Base-by-base conservation (phyloP, 2,888 invertebrate species). In the Laspeyria flexula region DNA sequence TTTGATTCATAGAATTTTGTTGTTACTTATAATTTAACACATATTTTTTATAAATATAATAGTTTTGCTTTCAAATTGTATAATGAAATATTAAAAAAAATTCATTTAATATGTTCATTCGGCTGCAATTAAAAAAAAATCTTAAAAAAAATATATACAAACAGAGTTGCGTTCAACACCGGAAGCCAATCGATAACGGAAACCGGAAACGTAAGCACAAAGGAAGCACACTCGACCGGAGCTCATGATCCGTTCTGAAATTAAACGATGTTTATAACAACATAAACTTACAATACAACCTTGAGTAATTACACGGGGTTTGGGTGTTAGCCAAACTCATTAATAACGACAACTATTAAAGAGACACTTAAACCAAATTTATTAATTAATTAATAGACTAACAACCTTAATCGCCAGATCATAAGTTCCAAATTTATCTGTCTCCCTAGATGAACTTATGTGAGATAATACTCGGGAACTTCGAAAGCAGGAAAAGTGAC, bases 251-350 rank as follows among this genome's bases (percentile, higher is more conserved):
- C 33, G 6, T 39, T 31, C 29, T 53, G 62, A 56, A 61, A 61
- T 66, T 56, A 56, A 49, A 54, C 48, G 34, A 59, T 60, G 64
- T 73, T 73, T 63, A 73, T 46, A 47, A 55, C 55, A 34, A 42
- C 45, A 44, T 60, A 56, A 70, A 71, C 58, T 64, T 54, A 9
- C 50, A 47, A 59, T 52, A 71, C 67, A 60, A 54, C 54, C 57
- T 65, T 70, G 55, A 66, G 60, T 72, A 69, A 75, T 69, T 66
- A 67, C 66, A 67, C 50, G 52, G 48, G 39, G 50, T 49, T 65
- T 75, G 75, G 73, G 69, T 56, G 54, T 51, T 55, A 55, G 69
- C 77, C 79, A 78, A 69, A 63, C 61, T 57, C 71, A 68, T 73
- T 73, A 69, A 71, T 72, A 67, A 66, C 60, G 37, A 40, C 51